These are phyloP conservation scores for Perizoma flavofasciatum DNA, from an alignment of 2,888 invertebrate genomes.

Conservation along the genomic window DNA sequence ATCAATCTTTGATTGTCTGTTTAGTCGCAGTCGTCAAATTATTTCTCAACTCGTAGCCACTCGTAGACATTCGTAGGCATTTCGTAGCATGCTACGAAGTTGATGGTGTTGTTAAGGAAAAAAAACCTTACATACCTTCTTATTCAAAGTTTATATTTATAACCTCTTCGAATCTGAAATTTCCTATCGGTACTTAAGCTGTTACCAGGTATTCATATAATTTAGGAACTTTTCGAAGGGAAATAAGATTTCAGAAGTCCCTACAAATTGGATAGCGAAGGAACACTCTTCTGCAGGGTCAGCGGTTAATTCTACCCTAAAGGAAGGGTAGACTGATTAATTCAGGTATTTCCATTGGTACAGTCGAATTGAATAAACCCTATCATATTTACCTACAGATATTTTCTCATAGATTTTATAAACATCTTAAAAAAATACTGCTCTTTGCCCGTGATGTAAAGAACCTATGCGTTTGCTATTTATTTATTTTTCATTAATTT, in stretches of 20 bases:
- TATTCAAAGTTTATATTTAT: too few species aligned
- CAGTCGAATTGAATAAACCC: background rate
- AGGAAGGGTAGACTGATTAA: conserved; percentile 35
- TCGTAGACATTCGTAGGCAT: background rate
- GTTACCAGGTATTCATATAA: conserved; percentile 19
- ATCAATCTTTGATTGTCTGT: too few species aligned
- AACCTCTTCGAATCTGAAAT: background rate
- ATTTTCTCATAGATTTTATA: too few species aligned
- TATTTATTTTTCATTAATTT: too few species aligned
- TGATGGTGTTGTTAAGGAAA: background rate
- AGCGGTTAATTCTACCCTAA: conserved; percentile 36
- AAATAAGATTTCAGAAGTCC: conserved; percentile 33
- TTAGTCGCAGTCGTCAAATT: too few species aligned
- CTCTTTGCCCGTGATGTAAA: too few species aligned
- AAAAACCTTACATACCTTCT: too few species aligned
- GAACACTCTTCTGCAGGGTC: conserved; percentile 33
- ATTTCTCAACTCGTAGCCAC: background rate
- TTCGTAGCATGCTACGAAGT: background rate
- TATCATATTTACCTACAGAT: too few species aligned
- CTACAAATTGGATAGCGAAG: conserved; percentile 42
- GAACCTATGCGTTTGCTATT: too few species aligned
- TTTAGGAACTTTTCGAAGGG: conserved; percentile 29
- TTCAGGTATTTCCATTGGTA: conserved; percentile 31
- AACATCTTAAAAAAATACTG: too few species aligned
- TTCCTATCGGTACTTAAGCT: background rate